Evolutionary conservation across 2,888 invertebrate species (phyloP), one percentile per base, ranked within the genome.

Genomic region (Acanthosoma haemorrhoidale): DNA sequence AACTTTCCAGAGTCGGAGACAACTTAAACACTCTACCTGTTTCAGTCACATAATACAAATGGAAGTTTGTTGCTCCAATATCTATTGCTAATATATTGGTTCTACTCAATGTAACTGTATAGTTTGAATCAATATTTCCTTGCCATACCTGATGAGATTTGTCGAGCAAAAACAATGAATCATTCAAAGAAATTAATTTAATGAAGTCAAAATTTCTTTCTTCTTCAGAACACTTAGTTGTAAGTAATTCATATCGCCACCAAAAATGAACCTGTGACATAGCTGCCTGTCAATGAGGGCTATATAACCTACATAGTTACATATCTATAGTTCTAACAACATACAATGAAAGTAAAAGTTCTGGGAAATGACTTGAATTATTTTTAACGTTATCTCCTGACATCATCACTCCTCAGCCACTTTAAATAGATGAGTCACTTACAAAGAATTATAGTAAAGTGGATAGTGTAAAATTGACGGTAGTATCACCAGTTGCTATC

Each of bases 11-110:
- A 69, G 79, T 77, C 60, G 84, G 80, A 77, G 83, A 83, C 74
- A 84, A 80, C 79, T 84, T 85, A 75, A 83, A 84, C 25, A 87
- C 83, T 72, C 84, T 81, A 16, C 88, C 88, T 76, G 84, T 84
- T 61, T 82, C 80, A 79, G 85, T 85, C 73, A 88, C 84, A 71
- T 86, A 80, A 78, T 85, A 88, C 59, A 88, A 79, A 76, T 83
- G 79, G 75, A 84, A 81, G 76, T 83, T 83, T 77, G 85, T 84
- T 76, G 84, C 83, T 75, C 87, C 86, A 78, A 89, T 84, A 80
- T 88, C 88, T 74, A 85, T 81, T 31, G 86, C 86, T 74, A 81
- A 81, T 73, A 86, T 81, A 72, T 84, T 83, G 61, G 81, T 80
- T 67, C 83, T 80, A 77, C 81, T 83, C 73, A 81, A 63, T 1